Percentiles rank a stretch among this genome's conserved stretches.
Conservation (phyloP, 2,888 invertebrate species). For the Limenitis camilla region DNA sequence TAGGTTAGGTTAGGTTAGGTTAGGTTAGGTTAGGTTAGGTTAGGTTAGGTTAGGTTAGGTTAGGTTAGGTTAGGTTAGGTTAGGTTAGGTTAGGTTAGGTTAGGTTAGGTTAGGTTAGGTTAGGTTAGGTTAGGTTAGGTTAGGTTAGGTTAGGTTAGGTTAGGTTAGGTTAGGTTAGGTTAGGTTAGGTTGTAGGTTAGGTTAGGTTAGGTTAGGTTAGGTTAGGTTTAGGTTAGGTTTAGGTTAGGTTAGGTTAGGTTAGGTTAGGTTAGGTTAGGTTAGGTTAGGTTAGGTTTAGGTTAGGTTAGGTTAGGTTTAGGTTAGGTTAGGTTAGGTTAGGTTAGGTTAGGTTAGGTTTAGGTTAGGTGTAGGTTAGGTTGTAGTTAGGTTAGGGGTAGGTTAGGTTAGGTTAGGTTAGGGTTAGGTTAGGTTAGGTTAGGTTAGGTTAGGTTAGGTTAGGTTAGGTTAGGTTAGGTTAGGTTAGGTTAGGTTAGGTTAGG, state of each 20-base stretch:
- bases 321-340: conserved; percentile 28
- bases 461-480: conserved; percentile 5
- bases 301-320: conserved; percentile 29
- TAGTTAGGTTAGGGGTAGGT: conserved; percentile 23
- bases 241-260: conserved; percentile 17
- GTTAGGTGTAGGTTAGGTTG: conserved; percentile 19
- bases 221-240: conserved; percentile 12
- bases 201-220: conserved; percentile 9
- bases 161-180: no score
- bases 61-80: no score
- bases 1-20: no score
- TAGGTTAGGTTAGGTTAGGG: no score
- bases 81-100: no score
- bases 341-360: conserved; percentile 26
- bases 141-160: no score
- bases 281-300: conserved; percentile 27
- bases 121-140: no score
- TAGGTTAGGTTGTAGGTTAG: no score
- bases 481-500: conserved; percentile 22
- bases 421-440: conserved; percentile 2
- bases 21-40: no score
- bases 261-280: conserved; percentile 23
- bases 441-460: conserved; percentile 2
- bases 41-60: no score
- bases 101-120: no score